Conservation (phyloP, 2,888 invertebrate species). For the Chrysotoxum bicinctum region DNA sequence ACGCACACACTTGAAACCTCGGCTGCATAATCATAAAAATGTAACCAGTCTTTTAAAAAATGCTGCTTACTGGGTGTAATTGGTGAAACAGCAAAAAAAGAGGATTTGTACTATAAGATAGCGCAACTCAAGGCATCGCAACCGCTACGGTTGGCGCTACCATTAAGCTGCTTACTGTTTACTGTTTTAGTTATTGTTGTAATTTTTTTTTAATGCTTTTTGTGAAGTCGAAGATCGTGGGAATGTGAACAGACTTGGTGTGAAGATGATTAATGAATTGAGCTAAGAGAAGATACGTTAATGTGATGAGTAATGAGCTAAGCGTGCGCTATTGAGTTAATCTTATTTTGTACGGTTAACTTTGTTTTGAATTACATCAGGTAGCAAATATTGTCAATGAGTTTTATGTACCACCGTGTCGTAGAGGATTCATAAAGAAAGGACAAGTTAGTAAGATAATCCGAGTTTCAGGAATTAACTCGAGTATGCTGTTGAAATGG, state of each 20-base stretch:
- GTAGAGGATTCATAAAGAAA: too few species aligned
- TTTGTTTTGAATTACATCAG: neutral
- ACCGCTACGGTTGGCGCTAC: neutral
- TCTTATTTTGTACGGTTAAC: neutral
- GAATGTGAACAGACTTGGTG: slow-evolving; percentile 53
- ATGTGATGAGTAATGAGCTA: neutral
- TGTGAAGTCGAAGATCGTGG: slow-evolving; percentile 59
- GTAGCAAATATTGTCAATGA: too few species aligned
- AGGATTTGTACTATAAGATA: neutral
- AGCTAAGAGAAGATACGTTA: neutral
- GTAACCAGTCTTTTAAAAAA: slow-evolving; percentile 42
- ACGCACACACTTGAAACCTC: slow-evolving; percentile 2
- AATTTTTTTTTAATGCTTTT: slow-evolving; percentile 27
- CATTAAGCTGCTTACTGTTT: slow-evolving; percentile 14
- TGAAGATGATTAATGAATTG: slow-evolving; percentile 65
- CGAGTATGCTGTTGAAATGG: too few species aligned
- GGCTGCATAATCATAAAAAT: slow-evolving; percentile 13
- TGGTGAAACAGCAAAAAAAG: slow-evolving; percentile 25
- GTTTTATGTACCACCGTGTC: too few species aligned
- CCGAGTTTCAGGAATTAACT: too few species aligned
- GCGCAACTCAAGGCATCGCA: neutral
- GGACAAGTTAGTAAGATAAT: too few species aligned
- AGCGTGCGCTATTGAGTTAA: slow-evolving; percentile 38
- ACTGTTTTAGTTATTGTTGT: slow-evolving; percentile 17
- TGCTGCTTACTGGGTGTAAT: slow-evolving; percentile 62